Evolutionary conservation across 1,140 invertebrate genomes (phyloP).

Genomic region (Micrasema longulum): DNA sequence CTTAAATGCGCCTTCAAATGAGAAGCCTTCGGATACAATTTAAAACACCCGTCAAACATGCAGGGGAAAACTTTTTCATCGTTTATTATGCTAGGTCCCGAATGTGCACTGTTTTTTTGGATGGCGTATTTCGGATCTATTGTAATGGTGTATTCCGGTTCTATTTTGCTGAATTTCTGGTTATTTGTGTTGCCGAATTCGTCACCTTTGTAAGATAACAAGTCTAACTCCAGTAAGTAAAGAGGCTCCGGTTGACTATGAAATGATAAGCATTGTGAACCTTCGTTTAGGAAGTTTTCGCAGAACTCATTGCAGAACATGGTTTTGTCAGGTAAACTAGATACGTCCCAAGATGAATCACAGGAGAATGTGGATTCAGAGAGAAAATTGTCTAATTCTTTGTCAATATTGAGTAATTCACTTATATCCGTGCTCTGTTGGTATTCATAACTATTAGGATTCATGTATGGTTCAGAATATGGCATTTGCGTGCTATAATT

Average conservation of each 20-base stretch:
- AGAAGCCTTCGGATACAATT: conserved; percentile 92
- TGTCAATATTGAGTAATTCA: conserved; percentile 44
- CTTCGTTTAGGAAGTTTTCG: conserved; percentile 61
- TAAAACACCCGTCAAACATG: conserved; percentile 71
- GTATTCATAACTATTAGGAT: background rate
- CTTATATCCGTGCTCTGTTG: conserved; percentile 16
- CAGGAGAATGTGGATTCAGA: conserved; percentile 37
- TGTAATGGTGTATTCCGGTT: conserved; percentile 16
- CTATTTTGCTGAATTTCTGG: conserved; percentile 8
- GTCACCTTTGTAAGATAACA: conserved; percentile 36
- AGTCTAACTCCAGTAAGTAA: conserved; percentile 44
- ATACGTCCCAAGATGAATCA: conserved; percentile 42
- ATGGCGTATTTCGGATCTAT: background rate
- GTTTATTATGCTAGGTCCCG: background rate
- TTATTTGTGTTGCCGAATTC: conserved; percentile 20
- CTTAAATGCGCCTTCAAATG: conserved; percentile 94
- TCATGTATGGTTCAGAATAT: conserved; percentile 19
- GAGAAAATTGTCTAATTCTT: conserved; percentile 49
- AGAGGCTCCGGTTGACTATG: conserved; percentile 26
- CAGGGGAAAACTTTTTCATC: conserved; percentile 69
- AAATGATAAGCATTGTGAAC: conserved; percentile 55
- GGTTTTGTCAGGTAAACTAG: conserved; percentile 59
- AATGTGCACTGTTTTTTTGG: background rate
- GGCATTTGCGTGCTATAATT: background rate
- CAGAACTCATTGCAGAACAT: conserved; percentile 64